Percentiles rank a stretch among this genome's conserved stretches.
These are phyloP conservation scores for Pseudomyrmex flavicornis DNA, from an alignment of 1,140 invertebrate genomes.

Conservation along the genomic window DNA sequence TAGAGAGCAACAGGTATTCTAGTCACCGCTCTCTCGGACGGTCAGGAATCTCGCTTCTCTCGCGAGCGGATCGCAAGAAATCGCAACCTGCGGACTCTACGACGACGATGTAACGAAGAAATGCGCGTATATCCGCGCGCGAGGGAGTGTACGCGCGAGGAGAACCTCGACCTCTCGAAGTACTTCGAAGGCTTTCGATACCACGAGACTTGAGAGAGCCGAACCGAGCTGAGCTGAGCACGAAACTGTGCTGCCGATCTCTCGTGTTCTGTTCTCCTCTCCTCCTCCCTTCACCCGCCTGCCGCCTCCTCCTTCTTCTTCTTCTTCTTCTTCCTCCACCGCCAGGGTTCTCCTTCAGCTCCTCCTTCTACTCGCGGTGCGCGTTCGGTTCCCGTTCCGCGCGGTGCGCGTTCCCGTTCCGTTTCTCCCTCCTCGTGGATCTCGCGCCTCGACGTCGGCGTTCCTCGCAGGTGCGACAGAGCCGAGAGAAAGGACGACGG, in stretches of 20 bases:
- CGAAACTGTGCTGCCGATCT: slow-evolving; percentile 83
- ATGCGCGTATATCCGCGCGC: slow-evolving; percentile 25
- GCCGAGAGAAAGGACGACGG: slow-evolving; percentile 66
- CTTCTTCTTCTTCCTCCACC: slow-evolving; percentile 67
- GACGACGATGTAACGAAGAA: neutral
- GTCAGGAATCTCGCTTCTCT: slow-evolving; percentile 56
- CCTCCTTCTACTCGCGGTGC: slow-evolving; percentile 72
- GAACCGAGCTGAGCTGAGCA: slow-evolving; percentile 76
- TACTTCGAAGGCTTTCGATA: slow-evolving; percentile 66
- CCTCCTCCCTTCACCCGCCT: slow-evolving; percentile 53
- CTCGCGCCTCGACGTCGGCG: slow-evolving; percentile 38
- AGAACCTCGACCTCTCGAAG: slow-evolving; percentile 47
- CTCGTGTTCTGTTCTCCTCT: slow-evolving; percentile 80
- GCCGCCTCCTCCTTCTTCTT: slow-evolving; percentile 65
- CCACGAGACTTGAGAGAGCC: slow-evolving; percentile 67
- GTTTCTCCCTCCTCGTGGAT: slow-evolving; percentile 67
- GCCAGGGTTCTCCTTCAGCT: slow-evolving; percentile 70
- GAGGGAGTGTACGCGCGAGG: neutral
- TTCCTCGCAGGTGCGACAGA: slow-evolving; percentile 63
- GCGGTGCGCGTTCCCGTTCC: slow-evolving; percentile 71
- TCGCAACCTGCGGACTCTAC: slow-evolving; percentile 2
- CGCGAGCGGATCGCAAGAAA: slow-evolving; percentile 19
- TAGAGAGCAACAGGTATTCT: slow-evolving; percentile 54
- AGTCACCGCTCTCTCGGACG: slow-evolving; percentile 36
- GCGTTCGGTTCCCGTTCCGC: slow-evolving; percentile 74